Conservation (phyloP, 2,888 invertebrate genomes). For the Nomada flava region DNA sequence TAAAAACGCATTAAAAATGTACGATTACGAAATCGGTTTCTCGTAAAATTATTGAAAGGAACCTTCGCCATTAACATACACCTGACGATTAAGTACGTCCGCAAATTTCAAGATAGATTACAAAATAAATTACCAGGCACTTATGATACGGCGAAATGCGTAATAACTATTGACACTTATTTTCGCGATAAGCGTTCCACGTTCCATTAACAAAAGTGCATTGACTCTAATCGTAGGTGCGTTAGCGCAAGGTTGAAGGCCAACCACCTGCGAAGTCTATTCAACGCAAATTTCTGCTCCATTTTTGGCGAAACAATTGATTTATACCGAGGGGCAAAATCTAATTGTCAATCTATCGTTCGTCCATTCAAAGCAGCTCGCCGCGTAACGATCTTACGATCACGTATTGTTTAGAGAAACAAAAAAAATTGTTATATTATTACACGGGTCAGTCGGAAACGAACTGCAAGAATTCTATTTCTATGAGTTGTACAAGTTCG, state of each 20-base stretch:
- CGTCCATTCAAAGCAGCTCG: background rate
- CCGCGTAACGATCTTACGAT: too few relatives aligned
- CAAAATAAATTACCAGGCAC: background rate
- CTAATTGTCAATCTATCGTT: slow-evolving; percentile 23
- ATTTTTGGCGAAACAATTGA: slow-evolving; percentile 65
- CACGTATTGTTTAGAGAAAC: background rate
- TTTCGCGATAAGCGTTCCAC: slow-evolving; percentile 11
- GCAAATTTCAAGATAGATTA: background rate
- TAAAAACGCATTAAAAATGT: too few relatives aligned
- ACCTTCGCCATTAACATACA: too few relatives aligned
- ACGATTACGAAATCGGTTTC: too few relatives aligned
- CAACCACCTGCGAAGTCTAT: slow-evolving; percentile 47
- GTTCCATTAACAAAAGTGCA: slow-evolving; percentile 50
- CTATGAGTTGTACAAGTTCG: slow-evolving; percentile 26
- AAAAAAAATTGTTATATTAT: slow-evolving; percentile 19
- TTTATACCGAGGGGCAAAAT: slow-evolving; percentile 13
- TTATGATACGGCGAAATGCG: background rate
- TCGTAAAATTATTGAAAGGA: too few relatives aligned
- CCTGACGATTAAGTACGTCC: too few relatives aligned
- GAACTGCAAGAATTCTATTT: slow-evolving; percentile 42
- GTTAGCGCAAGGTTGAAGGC: slow-evolving; percentile 50
- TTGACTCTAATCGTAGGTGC: slow-evolving; percentile 56
- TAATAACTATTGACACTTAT: slow-evolving; percentile 5
- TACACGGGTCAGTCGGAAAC: slow-evolving; percentile 61
- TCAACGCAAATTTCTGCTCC: slow-evolving; percentile 68